These are phyloP conservation scores for Eumaeus atala DNA, from an alignment of 1,140 invertebrate species.

Conservation along the genomic window DNA sequence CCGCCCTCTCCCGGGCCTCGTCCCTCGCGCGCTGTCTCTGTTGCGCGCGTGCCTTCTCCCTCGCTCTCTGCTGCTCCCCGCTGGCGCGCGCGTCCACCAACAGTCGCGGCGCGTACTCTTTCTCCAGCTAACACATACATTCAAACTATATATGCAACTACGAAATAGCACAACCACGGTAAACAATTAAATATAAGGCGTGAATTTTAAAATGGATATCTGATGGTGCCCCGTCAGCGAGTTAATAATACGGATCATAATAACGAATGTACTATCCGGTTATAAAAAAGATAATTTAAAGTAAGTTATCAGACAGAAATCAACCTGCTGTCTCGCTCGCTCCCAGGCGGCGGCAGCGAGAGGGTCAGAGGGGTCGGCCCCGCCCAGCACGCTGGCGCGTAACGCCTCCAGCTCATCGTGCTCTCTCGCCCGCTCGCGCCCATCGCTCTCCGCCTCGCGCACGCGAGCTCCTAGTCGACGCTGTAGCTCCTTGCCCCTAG, in stretches of 20 bases:
- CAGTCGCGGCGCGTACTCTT: constrained; percentile 87
- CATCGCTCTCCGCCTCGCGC: constrained; percentile 93
- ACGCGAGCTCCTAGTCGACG: constrained; percentile 91
- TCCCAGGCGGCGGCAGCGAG: constrained; percentile 39
- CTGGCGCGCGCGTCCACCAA: constrained; percentile 80
- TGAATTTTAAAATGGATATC: no score
- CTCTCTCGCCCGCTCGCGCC: constrained; percentile 91
- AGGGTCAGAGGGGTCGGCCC: constrained; percentile 76
- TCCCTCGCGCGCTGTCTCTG: constrained; percentile 70
- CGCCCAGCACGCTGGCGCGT: constrained; percentile 86
- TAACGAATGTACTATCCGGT: no score
- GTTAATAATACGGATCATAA: no score
- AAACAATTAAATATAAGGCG: no score
- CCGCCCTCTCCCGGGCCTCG: constrained; percentile 50
- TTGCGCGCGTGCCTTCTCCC: constrained; percentile 72
- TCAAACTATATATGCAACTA: no score
- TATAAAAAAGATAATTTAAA: no score
- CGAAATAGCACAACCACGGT: no score
- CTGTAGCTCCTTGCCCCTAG: constrained; percentile 89
- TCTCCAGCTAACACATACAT: constrained; percentile 77
- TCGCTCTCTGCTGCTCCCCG: constrained; percentile 72
- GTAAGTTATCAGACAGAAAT: no score
- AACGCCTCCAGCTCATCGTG: constrained; percentile 94
- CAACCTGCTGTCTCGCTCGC: constrained; percentile 71
- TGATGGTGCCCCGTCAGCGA: no score